These are phyloP conservation scores for Porites divaricata DNA, from an alignment of 92 coral and sea anemone species.

Conservation along the genomic window DNA sequence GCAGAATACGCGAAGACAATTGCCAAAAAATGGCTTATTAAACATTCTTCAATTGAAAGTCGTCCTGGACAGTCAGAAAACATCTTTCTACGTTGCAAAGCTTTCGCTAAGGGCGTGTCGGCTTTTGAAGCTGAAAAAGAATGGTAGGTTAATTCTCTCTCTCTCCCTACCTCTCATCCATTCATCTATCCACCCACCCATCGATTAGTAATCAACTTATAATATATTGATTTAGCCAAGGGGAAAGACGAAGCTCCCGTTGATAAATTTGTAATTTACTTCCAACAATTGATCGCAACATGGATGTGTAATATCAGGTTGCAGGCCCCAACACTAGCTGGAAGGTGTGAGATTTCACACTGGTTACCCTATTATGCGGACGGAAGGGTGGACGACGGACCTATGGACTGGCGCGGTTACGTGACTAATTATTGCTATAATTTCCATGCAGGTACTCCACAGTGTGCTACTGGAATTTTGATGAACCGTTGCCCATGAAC, in stretches of 20 bases:
- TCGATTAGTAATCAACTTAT: too few species aligned
- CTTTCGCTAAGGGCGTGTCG: constrained; percentile 73
- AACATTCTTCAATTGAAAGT: constrained; percentile 57
- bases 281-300: too few species aligned
- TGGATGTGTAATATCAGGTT: too few species aligned
- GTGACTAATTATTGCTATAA: too few species aligned
- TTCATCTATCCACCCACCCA: background rate
- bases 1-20: constrained; percentile 51
- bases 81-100: constrained; percentile 82
- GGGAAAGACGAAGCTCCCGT: too few species aligned
- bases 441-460: constrained; percentile 78
- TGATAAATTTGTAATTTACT: too few species aligned
- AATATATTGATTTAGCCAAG: too few species aligned
- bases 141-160: constrained; percentile 52
- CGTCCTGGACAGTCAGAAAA: constrained; percentile 80
- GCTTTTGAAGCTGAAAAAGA: constrained; percentile 84
- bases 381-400: too few species aligned
- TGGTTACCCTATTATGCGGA: too few species aligned
- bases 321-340: too few species aligned
- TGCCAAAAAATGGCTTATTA: constrained; percentile 43
- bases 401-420: too few species aligned
- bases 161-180: background rate
- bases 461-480: constrained; percentile 85
- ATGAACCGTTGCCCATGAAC: constrained; percentile 30
- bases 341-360: too few species aligned